Evolutionary conservation across 2,113 vertebrate genomes (phyloP), one percentile per base, ranked within the genome.

Genomic region (Mesocricetus auratus): DNA sequence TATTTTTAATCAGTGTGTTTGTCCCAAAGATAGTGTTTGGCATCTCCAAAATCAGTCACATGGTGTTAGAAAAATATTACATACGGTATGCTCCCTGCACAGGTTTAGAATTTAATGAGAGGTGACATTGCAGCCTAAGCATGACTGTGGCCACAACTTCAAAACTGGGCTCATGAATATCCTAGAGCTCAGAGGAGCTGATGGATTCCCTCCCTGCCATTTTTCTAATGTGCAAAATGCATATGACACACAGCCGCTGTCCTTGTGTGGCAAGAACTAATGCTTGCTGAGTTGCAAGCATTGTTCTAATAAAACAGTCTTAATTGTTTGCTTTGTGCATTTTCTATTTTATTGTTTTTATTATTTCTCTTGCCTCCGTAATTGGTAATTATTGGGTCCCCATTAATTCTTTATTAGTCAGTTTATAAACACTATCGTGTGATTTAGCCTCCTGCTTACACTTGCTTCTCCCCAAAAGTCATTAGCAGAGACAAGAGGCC

Each of bases 1-100:
- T 94, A 94, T 93, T 98, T 97, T 98, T 97, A 98, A 98, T 98
- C 96, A 92, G 24, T 90, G 64, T 97, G 92, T 98, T 98, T 98
- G 98, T 98, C 94, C 94, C 96, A 93, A 90, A 95, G 96, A 97
- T 93, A 69, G 94, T 94, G 77, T 97, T 97, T 97, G 97, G 93
- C 24, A 56, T 60, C 91, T 97, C 69, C 1, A 33, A 92, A 97
- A 86, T 81, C 79, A 90, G 96, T 98, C 95, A 88, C 39, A 7
- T 94, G 81, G 86, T 83, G 26, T 73, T 94, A 91, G 91, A 71
- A 94, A 89, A 94, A 39, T 79, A 94, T 89, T 96, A 92, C 93
- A 89, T 36, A 19, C 26, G 47, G 75, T 73, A 31, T 94, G 92
- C 90, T 91, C 92, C 90, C 82, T 64, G 81, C 83, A 62, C 81